Evolutionary conservation across 2,113 vertebrate species (phyloP), one percentile per base, ranked within the genome.

Genomic region (Osmerus mordax): DNA sequence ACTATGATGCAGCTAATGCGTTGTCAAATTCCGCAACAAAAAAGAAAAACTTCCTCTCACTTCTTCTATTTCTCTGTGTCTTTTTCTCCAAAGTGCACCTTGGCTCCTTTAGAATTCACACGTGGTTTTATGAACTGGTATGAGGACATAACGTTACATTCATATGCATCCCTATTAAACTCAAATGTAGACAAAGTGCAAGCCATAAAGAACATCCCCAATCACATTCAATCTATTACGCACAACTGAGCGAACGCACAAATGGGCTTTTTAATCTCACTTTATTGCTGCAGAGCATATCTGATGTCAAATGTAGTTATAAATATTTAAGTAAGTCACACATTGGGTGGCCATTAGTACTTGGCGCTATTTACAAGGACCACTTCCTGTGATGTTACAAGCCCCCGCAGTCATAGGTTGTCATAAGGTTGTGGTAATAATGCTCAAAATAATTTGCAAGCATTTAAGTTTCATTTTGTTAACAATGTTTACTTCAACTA

Each of bases 321-420:
- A 16, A 85, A 87, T 88, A 86, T 87, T 90, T 84, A 74, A 89
- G 75, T 81, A 71, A 84, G 74, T 83, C 71, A 71, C 60, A 58
- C 81, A 81, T 69, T 70, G 73, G 55, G 47, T 65, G 73, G 75
- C 56, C 69, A 84, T 86, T 87, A 83, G 66, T 75, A 76, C 77
- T 75, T 70, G 70, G 61, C 60, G 28, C 66, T 71, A 61, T 86
- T 77, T 83, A 55, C 62, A 60, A 21, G 4, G 23, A 74, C 68
- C 18, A 56, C 28, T 28, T 41, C 9, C 12, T 41, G 68, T 67
- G 65, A 65, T 51, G 23, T 56, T 32, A 5, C 52, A 54, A 41
- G 62, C 58, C 14, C 29, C 21, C 5, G n/a, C n/a, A n/a, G n/a
- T n/a, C n/a, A n/a, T 54, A 52, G 21, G 5, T 56, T 66, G 72